Percentiles rank a stretch among this genome's conserved stretches.
These are phyloP conservation scores for Morpho achilles DNA, from an alignment of 2,888 invertebrate genomes.

Conservation along the genomic window DNA sequence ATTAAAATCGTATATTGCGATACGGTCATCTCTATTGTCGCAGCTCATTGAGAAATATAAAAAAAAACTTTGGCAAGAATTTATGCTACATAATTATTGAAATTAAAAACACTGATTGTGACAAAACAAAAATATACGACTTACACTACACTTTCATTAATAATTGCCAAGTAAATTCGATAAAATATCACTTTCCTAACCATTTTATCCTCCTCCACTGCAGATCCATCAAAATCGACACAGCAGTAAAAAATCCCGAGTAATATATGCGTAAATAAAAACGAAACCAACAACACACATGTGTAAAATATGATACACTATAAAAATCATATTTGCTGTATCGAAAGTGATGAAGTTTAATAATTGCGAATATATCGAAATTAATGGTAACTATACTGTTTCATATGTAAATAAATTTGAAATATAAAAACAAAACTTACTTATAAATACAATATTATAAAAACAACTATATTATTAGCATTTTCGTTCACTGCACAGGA, in stretches of 20 bases:
- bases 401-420: slow-evolving; percentile 31
- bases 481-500: slow-evolving; percentile 6
- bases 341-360: slow-evolving; percentile 25
- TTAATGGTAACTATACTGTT: slow-evolving; percentile 38
- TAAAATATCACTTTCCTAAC: slow-evolving; percentile 59
- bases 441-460: slow-evolving; percentile 9
- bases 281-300: slow-evolving; percentile 1
- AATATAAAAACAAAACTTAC: slow-evolving; percentile 35
- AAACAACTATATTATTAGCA: slow-evolving; percentile 1
- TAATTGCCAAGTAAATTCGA: slow-evolving; percentile 73
- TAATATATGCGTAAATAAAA: slow-evolving; percentile 11
- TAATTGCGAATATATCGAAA: slow-evolving; percentile 29
- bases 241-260: slow-evolving; percentile 13
- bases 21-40: not conserved
- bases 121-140: slow-evolving; percentile 31
- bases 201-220: slow-evolving; percentile 28
- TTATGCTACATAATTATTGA: slow-evolving; percentile 30
- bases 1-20: not conserved
- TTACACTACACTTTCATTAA: slow-evolving; percentile 35
- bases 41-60: slow-evolving; percentile 2
- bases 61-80: slow-evolving; percentile 58
- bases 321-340: slow-evolving; percentile 4
- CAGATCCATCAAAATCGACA: slow-evolving; percentile 28
- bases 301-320: slow-evolving; percentile 4
- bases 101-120: slow-evolving; percentile 34